Evolutionary conservation across 2,888 invertebrate species (phyloP).

Genomic region (Agrochola macilenta): DNA sequence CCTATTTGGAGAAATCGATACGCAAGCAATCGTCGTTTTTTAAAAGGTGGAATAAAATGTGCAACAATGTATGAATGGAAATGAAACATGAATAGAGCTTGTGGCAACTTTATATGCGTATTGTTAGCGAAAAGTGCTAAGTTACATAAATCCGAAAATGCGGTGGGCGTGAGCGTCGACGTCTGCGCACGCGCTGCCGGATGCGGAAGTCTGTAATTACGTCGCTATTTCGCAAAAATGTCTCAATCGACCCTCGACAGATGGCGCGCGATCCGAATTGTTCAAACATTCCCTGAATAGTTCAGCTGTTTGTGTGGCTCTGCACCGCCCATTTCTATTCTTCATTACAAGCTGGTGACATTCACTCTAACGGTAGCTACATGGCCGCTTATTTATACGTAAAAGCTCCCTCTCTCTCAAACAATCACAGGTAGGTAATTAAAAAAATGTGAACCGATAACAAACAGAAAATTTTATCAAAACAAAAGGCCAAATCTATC

Average conservation of each 20-base stretch:
- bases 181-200: constrained; percentile 88
- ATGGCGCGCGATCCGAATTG: constrained; percentile 84
- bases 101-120: constrained; percentile 55
- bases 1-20: constrained; percentile 25
- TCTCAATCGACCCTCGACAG: constrained; percentile 87
- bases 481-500: constrained; percentile 61
- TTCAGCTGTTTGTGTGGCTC: constrained; percentile 81
- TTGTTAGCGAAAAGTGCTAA: constrained; percentile 75
- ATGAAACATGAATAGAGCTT: constrained; percentile 43
- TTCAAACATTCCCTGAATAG: constrained; percentile 85
- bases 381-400: neutral
- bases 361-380: constrained; percentile 28
- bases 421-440: neutral
- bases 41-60: constrained; percentile 34
- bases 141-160: constrained; percentile 79
- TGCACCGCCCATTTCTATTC: constrained; percentile 78
- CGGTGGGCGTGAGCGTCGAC: constrained; percentile 81
- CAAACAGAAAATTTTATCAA: constrained; percentile 39
- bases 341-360: constrained; percentile 50
- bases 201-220: constrained; percentile 89
- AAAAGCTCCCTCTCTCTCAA: neutral
- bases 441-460: constrained; percentile 41
- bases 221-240: constrained; percentile 88
- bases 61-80: constrained; percentile 41
- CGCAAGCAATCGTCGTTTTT: neutral